A percentile compares a stretch with the other conserved stretches of the same genome.
phyloP scores from a whole-genome alignment of 2,888 invertebrate genomes.

The Meloe dianella region DNA sequence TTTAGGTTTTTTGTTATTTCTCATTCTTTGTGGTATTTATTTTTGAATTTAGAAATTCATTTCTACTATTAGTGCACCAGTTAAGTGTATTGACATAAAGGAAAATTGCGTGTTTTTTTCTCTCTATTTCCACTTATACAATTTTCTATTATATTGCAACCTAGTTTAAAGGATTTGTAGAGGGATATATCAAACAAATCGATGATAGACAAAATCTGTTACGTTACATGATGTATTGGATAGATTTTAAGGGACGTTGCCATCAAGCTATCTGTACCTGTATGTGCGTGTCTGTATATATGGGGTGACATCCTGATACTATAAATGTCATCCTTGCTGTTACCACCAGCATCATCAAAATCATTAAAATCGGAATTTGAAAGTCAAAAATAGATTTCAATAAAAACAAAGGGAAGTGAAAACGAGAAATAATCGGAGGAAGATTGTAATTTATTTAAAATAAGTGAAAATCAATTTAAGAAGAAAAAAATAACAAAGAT shows the following conservation, averaged over 20 bases:
- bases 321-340: background rate
- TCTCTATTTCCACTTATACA: background rate
- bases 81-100: background rate
- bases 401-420: background rate
- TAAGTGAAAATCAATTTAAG: background rate
- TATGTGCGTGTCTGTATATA: conserved; percentile 22
- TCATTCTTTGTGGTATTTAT: background rate
- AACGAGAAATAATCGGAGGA: background rate
- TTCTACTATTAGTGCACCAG: background rate
- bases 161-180: background rate
- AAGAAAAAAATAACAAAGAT: background rate
- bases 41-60: background rate
- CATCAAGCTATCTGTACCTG: conserved; percentile 34
- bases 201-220: conserved; percentile 35
- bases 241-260: conserved; percentile 11
- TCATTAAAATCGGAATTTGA: conserved; percentile 34
- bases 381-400: conserved; percentile 18
- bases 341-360: conserved; percentile 1
- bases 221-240: conserved; percentile 23
- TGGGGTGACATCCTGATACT: background rate
- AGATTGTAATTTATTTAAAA: background rate
- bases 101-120: background rate
- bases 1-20: background rate
- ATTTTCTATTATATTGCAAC: background rate
- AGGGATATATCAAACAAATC: conserved; percentile 15